Evolutionary conservation across 2,888 invertebrate genomes (phyloP).

Genomic region (Folsomia candida): DNA sequence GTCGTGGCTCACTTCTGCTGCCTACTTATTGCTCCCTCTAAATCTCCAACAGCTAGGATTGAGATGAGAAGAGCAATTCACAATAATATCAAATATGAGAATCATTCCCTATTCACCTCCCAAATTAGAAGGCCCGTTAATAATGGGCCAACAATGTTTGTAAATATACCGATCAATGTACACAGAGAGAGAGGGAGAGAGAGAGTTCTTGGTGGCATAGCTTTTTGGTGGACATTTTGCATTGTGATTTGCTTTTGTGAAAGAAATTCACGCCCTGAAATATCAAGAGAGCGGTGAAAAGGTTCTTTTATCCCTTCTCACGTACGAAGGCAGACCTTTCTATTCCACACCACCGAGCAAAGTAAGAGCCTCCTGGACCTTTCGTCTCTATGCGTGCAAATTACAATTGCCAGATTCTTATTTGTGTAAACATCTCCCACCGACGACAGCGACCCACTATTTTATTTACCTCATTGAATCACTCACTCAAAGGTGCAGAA

Average conservation of each 20-base stretch:
- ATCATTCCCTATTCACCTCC: neutral
- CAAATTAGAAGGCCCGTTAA: neutral
- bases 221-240: too few species aligned
- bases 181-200: too few species aligned
- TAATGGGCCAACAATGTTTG: neutral
- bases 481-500: too few species aligned
- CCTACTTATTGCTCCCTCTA: too few species aligned
- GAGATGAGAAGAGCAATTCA: too few species aligned
- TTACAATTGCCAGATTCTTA: slow-evolving; percentile 24
- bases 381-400: slow-evolving; percentile 32
- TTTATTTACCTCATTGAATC: neutral
- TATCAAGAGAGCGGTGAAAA: neutral
- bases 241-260: neutral
- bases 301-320: neutral
- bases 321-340: too few species aligned
- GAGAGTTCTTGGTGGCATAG: too few species aligned
- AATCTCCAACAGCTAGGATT: too few species aligned
- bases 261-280: neutral
- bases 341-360: too few species aligned
- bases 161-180: neutral
- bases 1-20: slow-evolving; percentile 14
- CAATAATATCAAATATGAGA: too few species aligned
- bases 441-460: too few species aligned
- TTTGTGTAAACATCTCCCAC: slow-evolving; percentile 33
- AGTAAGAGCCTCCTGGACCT: neutral